phyloP scores from a whole-genome alignment of 2,113 vertebrate genomes.

The Petrocephalus zakoni region DNA sequence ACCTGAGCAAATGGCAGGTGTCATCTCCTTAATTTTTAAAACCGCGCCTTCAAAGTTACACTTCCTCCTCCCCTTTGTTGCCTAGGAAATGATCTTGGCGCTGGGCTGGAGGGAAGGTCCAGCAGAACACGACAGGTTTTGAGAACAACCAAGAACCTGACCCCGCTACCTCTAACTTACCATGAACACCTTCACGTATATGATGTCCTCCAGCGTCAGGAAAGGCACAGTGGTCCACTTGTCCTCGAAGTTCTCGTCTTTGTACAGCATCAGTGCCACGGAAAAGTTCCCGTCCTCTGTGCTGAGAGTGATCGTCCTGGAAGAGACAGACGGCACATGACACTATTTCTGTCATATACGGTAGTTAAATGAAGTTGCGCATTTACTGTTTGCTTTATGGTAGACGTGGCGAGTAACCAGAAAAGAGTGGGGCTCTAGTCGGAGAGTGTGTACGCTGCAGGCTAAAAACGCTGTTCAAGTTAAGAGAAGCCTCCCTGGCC shows the following conservation, averaged over 20 bases:
- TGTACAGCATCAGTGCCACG: slow-evolving; percentile 62
- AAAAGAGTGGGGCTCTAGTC: no score
- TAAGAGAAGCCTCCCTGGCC: no score
- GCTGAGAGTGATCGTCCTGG: slow-evolving; percentile 63
- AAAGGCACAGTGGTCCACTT: slow-evolving; percentile 60
- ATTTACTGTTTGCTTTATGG: no score
- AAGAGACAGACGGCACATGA: slow-evolving; percentile 19
- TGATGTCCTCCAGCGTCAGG: slow-evolving; percentile 61
- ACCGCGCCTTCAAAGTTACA: background rate
- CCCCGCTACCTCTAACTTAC: slow-evolving; percentile 33
- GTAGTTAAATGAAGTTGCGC: no score
- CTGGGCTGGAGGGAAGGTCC: background rate
- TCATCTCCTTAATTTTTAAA: background rate
- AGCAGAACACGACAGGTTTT: background rate
- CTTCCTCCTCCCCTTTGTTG: background rate
- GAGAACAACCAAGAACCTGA: background rate
- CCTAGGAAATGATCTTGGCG: background rate
- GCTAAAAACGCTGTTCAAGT: no score
- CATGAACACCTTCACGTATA: slow-evolving; percentile 69
- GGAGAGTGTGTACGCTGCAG: no score
- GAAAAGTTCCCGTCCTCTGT: slow-evolving; percentile 70
- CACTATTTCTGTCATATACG: no score
- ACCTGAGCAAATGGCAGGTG: background rate
- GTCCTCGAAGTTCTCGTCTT: slow-evolving; percentile 61
- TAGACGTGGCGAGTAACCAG: no score